phyloP scores from a whole-genome alignment of 2,797 vertebrate genomes.

The Pogoniulus pusillus region DNA sequence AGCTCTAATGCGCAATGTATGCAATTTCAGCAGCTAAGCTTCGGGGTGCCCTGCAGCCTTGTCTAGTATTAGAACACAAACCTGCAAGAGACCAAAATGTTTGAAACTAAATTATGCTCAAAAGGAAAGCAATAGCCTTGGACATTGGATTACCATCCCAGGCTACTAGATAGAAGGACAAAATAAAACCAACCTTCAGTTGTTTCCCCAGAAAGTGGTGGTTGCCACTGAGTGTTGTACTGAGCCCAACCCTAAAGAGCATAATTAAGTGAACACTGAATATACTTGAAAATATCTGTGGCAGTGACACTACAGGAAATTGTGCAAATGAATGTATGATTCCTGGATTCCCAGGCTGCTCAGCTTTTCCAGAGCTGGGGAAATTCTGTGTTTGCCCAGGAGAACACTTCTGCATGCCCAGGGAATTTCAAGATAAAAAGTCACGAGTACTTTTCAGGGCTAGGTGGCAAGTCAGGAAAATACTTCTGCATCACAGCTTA shows the following conservation, averaged over 20 bases:
- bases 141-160: not conserved
- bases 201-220: not conserved
- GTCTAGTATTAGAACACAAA: not conserved
- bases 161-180: not conserved
- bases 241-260: fast-evolving
- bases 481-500: not conserved
- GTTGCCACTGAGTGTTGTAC: not conserved
- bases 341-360: not conserved
- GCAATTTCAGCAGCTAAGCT: not conserved
- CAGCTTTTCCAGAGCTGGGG: not conserved
- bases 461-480: not conserved
- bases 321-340: not conserved
- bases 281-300: not conserved
- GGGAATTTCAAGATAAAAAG: not conserved
- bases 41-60: not conserved
- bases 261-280: fast-evolving
- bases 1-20: not conserved
- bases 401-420: not conserved
- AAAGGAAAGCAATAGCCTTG: not conserved
- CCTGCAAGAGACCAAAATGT: not conserved
- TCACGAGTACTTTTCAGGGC: not conserved
- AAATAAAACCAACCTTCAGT: not conserved
- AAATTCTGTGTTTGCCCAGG: not conserved
- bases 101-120: not conserved
- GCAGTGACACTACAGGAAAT: not conserved